A percentile compares a stretch with the other conserved stretches of the same genome.
Evolutionary conservation across 2,797 vertebrate species (phyloP).

Genomic region (Aphelocoma californica): DNA sequence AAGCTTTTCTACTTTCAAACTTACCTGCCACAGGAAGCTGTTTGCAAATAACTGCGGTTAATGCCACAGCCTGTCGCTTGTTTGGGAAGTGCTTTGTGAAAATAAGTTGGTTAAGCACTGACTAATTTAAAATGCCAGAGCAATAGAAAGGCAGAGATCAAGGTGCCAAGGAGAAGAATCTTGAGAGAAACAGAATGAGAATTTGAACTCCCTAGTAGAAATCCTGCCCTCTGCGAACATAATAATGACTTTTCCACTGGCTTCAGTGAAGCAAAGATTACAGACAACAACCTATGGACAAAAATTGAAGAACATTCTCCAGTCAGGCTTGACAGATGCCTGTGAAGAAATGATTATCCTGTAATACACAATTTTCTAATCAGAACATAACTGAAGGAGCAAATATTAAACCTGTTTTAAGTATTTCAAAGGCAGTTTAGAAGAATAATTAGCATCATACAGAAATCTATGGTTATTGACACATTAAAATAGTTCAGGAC

Average conservation of each 20-base stretch:
- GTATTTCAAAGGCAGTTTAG: slow-evolving; percentile 26
- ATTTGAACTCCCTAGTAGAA: neutral
- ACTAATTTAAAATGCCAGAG: neutral
- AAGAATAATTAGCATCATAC: slow-evolving; percentile 25
- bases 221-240: neutral
- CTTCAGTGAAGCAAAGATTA: slow-evolving; percentile 22
- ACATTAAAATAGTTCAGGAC: slow-evolving; percentile 44
- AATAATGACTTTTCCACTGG: neutral
- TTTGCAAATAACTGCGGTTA: neutral
- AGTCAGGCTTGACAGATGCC: neutral
- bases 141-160: neutral
- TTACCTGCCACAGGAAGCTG: neutral
- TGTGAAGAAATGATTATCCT: neutral
- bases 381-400: neutral
- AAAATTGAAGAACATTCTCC: neutral
- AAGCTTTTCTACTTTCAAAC: neutral
- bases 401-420: slow-evolving; percentile 8
- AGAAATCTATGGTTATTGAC: slow-evolving; percentile 36
- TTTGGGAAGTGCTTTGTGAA: neutral
- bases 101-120: neutral
- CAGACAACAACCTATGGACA: neutral
- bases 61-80: neutral
- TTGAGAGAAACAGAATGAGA: neutral
- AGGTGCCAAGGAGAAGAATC: neutral
- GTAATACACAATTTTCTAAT: slow-evolving; percentile 10